Base-by-base conservation (phyloP, 2,888 invertebrate species). In the Nephrotoma flavescens region DNA sequence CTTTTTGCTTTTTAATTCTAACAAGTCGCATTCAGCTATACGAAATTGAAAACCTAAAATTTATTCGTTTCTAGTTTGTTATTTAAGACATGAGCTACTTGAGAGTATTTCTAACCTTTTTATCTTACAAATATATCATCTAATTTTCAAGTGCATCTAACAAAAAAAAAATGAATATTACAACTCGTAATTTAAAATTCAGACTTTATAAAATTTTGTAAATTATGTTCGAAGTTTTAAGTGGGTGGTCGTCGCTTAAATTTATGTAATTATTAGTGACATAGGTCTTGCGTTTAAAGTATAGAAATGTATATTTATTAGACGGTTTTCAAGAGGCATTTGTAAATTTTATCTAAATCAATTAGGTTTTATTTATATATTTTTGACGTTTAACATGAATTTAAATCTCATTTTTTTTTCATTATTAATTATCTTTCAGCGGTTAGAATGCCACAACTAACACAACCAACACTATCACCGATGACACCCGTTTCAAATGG, bases 361-460 rank as follows among this genome's bases (percentile, higher is more conserved):
- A 31, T 7, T 71, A 71, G 11, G 7, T 31, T 71, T 9, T 71
- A 71, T 19, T 52, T 15, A 71, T 71, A 11, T 71, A 71, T 19
- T 52, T 15, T 71, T 9, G 9, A 9, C 31, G 31, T 52, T 52
- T 52, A 31, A 31, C 31, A 31, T 31, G 31, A 31, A 31, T 2
- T 31, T 47, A 47, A 11, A 47, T 47, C 5, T 42, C n/a, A 0
- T 42, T 42, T 84, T 84, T 83, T 84, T n/a, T 31, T 71, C 11
- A 7, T 52, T 15, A 7, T 52, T 15, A 57, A 57, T 57, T 57
- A 15, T 83, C 12, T 83, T 84, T 6, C 84, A 84, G 84, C 84
- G 19, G 42, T 85, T 83, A 91, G 91, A 86, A 90, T 91, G 87
- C 90, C 91, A 90, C 89, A 90, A 87, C 87, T 90, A 57, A 88